A percentile compares a stretch with the other conserved stretches of the same genome.
phyloP scores from a whole-genome alignment of 2,888 invertebrate genomes.

The Axea sp. region DNA sequence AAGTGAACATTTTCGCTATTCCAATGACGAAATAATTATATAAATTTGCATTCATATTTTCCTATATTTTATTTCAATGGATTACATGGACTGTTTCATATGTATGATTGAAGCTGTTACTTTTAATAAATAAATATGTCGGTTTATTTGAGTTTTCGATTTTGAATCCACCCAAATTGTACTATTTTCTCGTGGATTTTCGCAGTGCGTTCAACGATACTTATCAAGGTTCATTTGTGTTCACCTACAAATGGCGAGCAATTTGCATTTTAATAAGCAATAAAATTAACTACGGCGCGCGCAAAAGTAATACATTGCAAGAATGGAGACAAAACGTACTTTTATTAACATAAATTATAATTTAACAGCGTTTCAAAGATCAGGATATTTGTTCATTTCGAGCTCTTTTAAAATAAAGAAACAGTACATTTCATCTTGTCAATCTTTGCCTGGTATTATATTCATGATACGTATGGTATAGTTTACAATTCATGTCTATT shows the following conservation, averaged over 20 bases:
- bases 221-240: constrained; percentile 16
- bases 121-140: constrained; percentile 31
- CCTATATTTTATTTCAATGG: background rate
- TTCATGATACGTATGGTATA: constrained; percentile 1
- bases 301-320: constrained; percentile 26
- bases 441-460: constrained; percentile 22
- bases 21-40: constrained; percentile 54
- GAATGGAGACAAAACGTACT: constrained; percentile 21
- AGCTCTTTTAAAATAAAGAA: constrained; percentile 15
- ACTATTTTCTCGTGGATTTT: constrained; percentile 26
- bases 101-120: constrained; percentile 27
- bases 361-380: constrained; percentile 10
- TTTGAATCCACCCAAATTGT: background rate
- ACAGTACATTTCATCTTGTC: constrained; percentile 38
- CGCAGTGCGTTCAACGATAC: constrained; percentile 16
- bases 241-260: constrained; percentile 22
- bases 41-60: background rate
- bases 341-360: constrained; percentile 10
- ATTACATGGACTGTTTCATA: constrained; percentile 24
- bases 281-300: constrained; percentile 6
- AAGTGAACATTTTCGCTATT: constrained; percentile 73
- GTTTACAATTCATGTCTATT: constrained; percentile 15
- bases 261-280: constrained; percentile 17
- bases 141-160: constrained; percentile 4
- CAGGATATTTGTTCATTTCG: constrained; percentile 19